phyloP scores from a whole-genome alignment of 2,888 invertebrate genomes.

The Doris montereyensis region DNA sequence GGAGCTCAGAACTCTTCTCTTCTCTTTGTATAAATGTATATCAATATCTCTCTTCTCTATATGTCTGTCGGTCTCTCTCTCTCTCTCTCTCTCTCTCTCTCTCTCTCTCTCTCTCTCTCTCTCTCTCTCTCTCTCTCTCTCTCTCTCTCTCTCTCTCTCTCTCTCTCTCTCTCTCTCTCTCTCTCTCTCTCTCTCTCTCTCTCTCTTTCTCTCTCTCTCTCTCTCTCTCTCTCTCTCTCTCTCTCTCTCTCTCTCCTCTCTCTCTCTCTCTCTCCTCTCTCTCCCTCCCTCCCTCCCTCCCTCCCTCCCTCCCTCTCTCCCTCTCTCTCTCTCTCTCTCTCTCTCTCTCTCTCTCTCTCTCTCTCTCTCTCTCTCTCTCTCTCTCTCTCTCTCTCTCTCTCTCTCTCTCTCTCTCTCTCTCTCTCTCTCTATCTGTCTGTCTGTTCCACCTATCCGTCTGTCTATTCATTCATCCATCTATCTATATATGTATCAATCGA shows the following conservation, averaged over 20 bases:
- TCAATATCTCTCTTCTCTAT: background rate
- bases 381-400: conserved; percentile 28
- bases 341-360: background rate
- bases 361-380: background rate
- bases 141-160: conserved; percentile 28
- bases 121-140: background rate
- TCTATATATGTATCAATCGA: too few relatives aligned
- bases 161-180: conserved; percentile 37
- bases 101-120: background rate
- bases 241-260: background rate
- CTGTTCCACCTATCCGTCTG: too few relatives aligned
- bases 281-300: background rate
- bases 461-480: too few relatives aligned
- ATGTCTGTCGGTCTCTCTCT: background rate
- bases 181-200: conserved; percentile 31
- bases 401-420: conserved; percentile 18
- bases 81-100: background rate
- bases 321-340: background rate
- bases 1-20: background rate
- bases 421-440: background rate
- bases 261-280: background rate
- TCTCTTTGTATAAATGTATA: background rate
- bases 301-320: background rate
- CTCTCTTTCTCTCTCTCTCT: conserved; percentile 12
- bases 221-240: conserved; percentile 2